phyloP scores from a whole-genome alignment of 2,797 vertebrate species.

The Pteronotus mesoamericanus region DNA sequence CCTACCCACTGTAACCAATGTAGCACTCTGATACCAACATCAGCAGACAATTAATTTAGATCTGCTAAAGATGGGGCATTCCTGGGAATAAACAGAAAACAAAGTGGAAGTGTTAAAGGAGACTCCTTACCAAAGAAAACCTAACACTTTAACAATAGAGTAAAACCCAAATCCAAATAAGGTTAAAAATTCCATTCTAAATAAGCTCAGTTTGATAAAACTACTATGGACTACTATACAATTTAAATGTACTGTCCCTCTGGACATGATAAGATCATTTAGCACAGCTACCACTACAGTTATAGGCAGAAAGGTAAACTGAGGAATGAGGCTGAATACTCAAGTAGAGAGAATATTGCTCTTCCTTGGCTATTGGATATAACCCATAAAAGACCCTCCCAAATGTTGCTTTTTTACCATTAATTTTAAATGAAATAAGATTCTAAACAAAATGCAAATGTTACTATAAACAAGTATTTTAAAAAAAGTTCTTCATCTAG shows the following conservation, averaged over 20 bases:
- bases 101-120: conserved; percentile 4
- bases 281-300: not conserved
- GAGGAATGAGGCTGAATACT: not conserved
- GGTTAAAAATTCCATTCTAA: not conserved
- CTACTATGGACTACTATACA: not conserved
- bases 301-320: not conserved
- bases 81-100: not conserved
- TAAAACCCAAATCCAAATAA: conserved; percentile 1
- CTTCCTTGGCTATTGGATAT: not conserved
- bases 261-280: not conserved
- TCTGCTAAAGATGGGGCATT: not conserved
- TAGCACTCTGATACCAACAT: not conserved
- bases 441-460: conserved; percentile 7
- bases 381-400: not conserved
- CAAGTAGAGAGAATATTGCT: not conserved
- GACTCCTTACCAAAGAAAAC: not conserved
- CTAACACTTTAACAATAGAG: not conserved
- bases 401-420: not conserved
- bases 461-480: not conserved
- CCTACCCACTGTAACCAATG: not conserved
- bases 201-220: not conserved
- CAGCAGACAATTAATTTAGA: not conserved
- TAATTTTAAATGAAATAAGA: not conserved
- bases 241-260: conserved; percentile 18
- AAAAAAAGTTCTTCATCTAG: not conserved